Conservation (phyloP, 2,888 invertebrate genomes). For the Tanypteryx hageni region DNA sequence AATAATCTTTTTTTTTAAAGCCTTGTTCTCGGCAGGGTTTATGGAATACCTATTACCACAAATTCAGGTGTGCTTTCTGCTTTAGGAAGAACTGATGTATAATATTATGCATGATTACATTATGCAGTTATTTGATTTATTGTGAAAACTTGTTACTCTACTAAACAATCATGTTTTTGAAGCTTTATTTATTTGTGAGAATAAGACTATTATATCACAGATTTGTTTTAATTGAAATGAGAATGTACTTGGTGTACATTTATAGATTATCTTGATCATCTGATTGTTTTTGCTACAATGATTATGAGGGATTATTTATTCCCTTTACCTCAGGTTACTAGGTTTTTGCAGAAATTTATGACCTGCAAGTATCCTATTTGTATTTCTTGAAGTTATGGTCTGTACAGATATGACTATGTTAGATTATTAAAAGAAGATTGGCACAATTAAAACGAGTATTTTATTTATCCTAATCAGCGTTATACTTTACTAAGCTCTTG, state of each 20-base stretch:
- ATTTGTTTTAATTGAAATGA: constrained; percentile 27
- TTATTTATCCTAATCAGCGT: not conserved
- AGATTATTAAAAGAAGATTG: constrained; percentile 57
- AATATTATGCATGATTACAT: not conserved
- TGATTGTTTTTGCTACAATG: constrained; percentile 63
- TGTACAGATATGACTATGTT: constrained; percentile 57
- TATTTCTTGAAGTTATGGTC: constrained; percentile 61
- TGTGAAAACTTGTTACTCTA: not conserved
- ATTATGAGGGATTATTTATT: constrained; percentile 54
- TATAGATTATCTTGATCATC: constrained; percentile 48
- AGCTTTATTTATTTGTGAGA: constrained; percentile 62
- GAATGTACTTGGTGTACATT: constrained; percentile 57
- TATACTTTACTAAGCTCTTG: no score
- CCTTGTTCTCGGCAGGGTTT: not conserved
- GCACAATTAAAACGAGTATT: constrained; percentile 29
- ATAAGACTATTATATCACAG: constrained; percentile 55
- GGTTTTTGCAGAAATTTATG: constrained; percentile 62
- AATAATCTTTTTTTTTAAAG: not conserved
- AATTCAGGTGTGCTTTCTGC: constrained; percentile 36
- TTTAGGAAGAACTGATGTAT: constrained; percentile 21
- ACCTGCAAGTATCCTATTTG: constrained; percentile 62
- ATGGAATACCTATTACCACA: not conserved
- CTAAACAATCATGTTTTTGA: constrained; percentile 31
- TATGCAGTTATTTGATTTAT: not conserved
- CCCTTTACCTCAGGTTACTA: constrained; percentile 62